These are phyloP conservation scores for Geophilus truncorum DNA, from an alignment of 2,888 invertebrate species.

Conservation along the genomic window DNA sequence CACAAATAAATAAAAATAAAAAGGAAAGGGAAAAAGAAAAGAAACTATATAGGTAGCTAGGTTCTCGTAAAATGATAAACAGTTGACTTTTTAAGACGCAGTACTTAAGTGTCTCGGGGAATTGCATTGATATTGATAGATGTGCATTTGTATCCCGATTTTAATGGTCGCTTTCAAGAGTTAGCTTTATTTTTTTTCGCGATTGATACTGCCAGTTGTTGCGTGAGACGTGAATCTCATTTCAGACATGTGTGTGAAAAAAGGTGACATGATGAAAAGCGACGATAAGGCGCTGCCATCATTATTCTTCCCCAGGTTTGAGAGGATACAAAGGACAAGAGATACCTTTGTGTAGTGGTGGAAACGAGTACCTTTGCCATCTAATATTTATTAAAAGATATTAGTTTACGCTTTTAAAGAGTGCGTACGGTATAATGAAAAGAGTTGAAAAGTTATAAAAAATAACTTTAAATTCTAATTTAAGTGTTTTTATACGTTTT, in stretches of 20 bases:
- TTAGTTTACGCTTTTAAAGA: not conserved
- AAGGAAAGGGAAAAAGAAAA: too few relatives aligned
- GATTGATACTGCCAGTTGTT: not conserved
- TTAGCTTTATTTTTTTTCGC: not conserved
- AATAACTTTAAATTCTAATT: too few relatives aligned
- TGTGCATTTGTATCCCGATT: not conserved
- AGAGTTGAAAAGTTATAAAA: too few relatives aligned
- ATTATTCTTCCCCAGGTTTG: not conserved
- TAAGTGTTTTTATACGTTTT: too few relatives aligned
- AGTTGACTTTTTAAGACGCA: not conserved
- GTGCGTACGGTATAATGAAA: not conserved
- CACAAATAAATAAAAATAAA: not conserved
- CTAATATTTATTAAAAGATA: constrained; percentile 1
- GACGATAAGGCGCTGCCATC: not conserved
- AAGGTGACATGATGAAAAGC: constrained; percentile 8
- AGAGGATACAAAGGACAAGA: not conserved
- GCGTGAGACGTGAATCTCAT: not conserved
- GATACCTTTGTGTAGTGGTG: not conserved
- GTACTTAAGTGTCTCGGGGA: not conserved
- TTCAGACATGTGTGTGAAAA: not conserved
- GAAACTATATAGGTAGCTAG: too few relatives aligned
- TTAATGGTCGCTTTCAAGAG: not conserved
- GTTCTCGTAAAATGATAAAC: constrained; percentile 17
- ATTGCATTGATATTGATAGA: not conserved
- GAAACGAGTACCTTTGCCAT: not conserved